Evolutionary conservation across 2,888 invertebrate genomes (phyloP).

Genomic region (Dexiosoma caninum): DNA sequence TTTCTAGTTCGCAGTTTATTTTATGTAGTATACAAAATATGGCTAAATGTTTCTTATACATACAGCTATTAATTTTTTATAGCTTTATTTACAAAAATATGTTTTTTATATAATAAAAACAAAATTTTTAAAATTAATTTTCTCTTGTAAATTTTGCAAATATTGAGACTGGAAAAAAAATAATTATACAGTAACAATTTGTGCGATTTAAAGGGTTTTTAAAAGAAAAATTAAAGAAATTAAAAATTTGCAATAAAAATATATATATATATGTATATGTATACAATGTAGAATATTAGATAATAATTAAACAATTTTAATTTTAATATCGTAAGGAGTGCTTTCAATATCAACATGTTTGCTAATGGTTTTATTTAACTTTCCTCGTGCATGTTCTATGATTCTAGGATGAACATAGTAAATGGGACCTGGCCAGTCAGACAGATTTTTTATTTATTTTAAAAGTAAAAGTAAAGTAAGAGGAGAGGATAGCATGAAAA

Average conservation of each 20-base stretch:
- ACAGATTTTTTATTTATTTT: slow-evolving; percentile 37
- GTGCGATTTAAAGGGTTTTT: not conserved
- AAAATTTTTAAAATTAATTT: not conserved
- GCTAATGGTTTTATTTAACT: slow-evolving; percentile 71
- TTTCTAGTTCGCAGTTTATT: too few species aligned
- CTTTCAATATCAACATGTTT: slow-evolving; percentile 74
- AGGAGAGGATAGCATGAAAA: slow-evolving; percentile 58
- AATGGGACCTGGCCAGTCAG: slow-evolving; percentile 68
- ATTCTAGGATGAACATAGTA: slow-evolving; percentile 75
- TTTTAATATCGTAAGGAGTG: slow-evolving; percentile 77
- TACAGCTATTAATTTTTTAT: too few species aligned
- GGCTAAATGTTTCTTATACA: too few species aligned
- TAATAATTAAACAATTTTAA: slow-evolving; percentile 75
- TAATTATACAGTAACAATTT: too few species aligned
- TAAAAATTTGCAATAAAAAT: not conserved
- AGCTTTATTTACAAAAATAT: too few species aligned
- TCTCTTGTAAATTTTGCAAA: not conserved
- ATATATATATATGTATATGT: not conserved
- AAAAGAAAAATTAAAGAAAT: not conserved
- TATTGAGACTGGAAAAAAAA: not conserved
- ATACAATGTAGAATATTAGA: not conserved
- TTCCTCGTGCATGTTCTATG: slow-evolving; percentile 76
- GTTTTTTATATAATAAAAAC: too few species aligned
- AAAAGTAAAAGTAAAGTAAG: slow-evolving; percentile 51
- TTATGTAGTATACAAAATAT: too few species aligned